Base-by-base conservation (phyloP, 2,797 vertebrate genomes). In the Ptychadena robeensis region DNA sequence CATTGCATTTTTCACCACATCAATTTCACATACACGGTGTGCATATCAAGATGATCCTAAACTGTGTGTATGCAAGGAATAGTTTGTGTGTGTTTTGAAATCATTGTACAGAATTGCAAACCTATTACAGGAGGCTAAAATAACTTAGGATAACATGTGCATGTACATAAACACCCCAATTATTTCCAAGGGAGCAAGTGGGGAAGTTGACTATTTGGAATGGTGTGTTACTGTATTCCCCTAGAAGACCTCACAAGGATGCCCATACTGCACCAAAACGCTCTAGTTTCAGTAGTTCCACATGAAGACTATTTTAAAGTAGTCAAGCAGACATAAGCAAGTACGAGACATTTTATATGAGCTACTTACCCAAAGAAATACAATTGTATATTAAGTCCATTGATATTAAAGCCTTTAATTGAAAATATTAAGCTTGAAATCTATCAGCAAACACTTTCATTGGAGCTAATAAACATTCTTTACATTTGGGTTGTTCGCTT, bases 331-430 rank as follows among this genome's bases (percentile, higher is more conserved):
- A 69, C 15, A 9, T 34, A 28, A 79, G 31, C 15, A 79, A 80
- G n/a, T 44, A n/a, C 38, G 70, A 7, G 74, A 35, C 48, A 48
- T n/a, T 30, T n/a, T n/a, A 35, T 28, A 63, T 22, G 31, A 64
- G 22, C 27, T 61, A 68, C 10, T 40, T 73, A 65, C 32, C 40
- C 73, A 53, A 80, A 80, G 64, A 80, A 69, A 82, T 25, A 76
- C 18, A 25, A 69, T 10, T 68, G 72, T 28, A 70, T 75, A 69
- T 37, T 85, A 40, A 69, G 57, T 64, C 35, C 15, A 12, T 37
- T 80, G 64, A 69, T 57, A 73, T 73, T 67, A 84, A 78, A 82
- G 64, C 68, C 71, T 84, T 84, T 69, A 80, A 75, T 84, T 63
- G 37, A 48, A 80, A 85, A 75, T 10, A 35, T 37, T 9, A 5